Evolutionary conservation across 1,140 invertebrate genomes (phyloP), one percentile per base, ranked within the genome.

Genomic region (Trichonephila inaurata): DNA sequence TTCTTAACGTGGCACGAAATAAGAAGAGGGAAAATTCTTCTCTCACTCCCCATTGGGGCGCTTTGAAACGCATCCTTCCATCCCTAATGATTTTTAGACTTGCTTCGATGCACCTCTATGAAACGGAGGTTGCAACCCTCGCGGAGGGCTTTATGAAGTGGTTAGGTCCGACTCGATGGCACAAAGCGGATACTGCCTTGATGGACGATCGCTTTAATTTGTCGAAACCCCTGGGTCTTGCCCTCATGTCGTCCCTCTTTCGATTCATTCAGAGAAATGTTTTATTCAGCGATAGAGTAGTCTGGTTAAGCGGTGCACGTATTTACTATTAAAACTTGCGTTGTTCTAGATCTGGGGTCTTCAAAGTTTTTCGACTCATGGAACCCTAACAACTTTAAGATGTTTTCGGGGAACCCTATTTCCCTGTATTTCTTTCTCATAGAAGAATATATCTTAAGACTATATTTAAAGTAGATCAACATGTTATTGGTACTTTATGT

Each of bases 151-250:
- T 87, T 92, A 92, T 92, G 82, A 92, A 92, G 91, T 92, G 91
- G 91, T 92, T 86, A 72, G 81, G 62, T 19, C 89, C 40, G 24
- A n/a, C 77, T 82, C 40, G 24, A 24, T 60, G 60, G 44, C 60
- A 51, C 69, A 93, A 93, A 81, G 60, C n/a, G 72, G 28, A 21
- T 12, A n/a, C 18, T 14, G 24, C 40, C 83, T 64, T 92, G 91
- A 92, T 92, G 81, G 91, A 92, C 91, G 91, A 92, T 87, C 85
- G 60, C 62, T 93, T 93, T 93, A 93, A 93, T 93, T 93, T 93
- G 92, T 93, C 92, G 44, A 60, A 86, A 87, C 89, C 77, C 28
- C 60, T 89, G 40, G 51, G 62, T 28, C 33, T 28, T 77, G 72
- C 72, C 72, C 28, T 40, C 72, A 16, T 28, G 16, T 21, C 16